phyloP scores from a whole-genome alignment of 2,888 invertebrate genomes.

The Pheosia tremula region DNA sequence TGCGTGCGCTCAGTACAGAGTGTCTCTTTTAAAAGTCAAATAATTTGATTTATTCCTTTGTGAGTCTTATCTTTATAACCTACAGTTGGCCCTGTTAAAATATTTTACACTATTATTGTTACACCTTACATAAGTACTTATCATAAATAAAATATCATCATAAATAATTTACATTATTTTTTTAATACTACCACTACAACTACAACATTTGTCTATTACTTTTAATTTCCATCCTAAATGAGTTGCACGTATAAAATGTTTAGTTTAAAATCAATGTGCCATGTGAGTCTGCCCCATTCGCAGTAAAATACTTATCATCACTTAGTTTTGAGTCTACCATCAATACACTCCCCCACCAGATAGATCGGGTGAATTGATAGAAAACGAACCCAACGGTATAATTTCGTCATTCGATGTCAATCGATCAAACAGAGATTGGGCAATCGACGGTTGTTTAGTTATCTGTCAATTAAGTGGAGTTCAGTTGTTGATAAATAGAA shows the following conservation, averaged over 20 bases:
- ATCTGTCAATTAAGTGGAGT: slow-evolving; percentile 33
- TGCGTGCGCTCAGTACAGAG: too few relatives aligned
- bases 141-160: too few relatives aligned
- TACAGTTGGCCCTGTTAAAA: too few relatives aligned
- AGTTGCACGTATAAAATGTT: not conserved
- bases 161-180: too few relatives aligned
- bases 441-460: slow-evolving; percentile 44
- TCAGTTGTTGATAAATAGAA: not conserved
- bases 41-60: too few relatives aligned
- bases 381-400: slow-evolving; percentile 37
- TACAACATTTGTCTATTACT: too few relatives aligned
- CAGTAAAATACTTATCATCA: slow-evolving; percentile 41
- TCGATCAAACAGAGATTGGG: slow-evolving; percentile 41
- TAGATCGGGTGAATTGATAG: slow-evolving; percentile 42
- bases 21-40: too few relatives aligned
- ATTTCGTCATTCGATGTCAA: slow-evolving; percentile 42
- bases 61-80: too few relatives aligned
- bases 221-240: not conserved
- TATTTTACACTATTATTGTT: too few relatives aligned
- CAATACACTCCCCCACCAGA: slow-evolving; percentile 39
- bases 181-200: too few relatives aligned
- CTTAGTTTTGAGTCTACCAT: slow-evolving; percentile 54
- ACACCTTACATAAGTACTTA: too few relatives aligned
- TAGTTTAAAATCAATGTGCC: not conserved
- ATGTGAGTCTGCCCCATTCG: slow-evolving; percentile 18